Evolutionary conservation across 2,797 vertebrate genomes (phyloP), one percentile per base, ranked within the genome.

Genomic region (Sylvilagus floridanus): DNA sequence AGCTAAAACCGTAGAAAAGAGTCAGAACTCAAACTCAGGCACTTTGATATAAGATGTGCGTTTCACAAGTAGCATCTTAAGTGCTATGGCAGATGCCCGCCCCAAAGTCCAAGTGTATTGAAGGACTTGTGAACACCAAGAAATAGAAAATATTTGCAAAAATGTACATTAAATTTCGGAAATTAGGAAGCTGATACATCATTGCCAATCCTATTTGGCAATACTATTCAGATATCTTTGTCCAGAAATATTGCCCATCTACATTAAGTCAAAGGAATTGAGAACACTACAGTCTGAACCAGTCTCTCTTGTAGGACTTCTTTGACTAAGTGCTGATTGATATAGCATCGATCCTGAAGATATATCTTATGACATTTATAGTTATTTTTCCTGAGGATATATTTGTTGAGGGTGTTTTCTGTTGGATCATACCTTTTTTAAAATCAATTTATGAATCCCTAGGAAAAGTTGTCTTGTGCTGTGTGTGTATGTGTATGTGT

Each of bases 291-390:
- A 66, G 60, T 71, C 16, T 65, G 37, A 35, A 60, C 2, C 42
- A 69, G 26, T 7, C 5, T 90, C 30, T 6, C 32, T 19, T 65
- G 7, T 66, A 68, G 19, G 93, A n/a, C 60, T 83, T 8, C 30
- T 92, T 66, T 75, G 26, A 75, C 35, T 62, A n/a, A 87, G 37
- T 75, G 8, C 54, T 90, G 17, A 90, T 37, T 90, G 17, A 90
- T 37, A 72, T 42, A 22, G 8, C 60, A 62, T 68, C 22, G 52
- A 52, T 76, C 30, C 22, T 94, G 47, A 75, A 87, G 82, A 62
- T 7, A 63, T 32, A 32, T 5, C 62, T 26, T 69, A 30, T 12
- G 14, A 92, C 62, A 68, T 30, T n/a, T 65, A 68, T 7, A 85
- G 65, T 35, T 94, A 35, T 32, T 81, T 90, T 19, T 52, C 9